Evolutionary conservation across 2,888 invertebrate genomes (phyloP), one percentile per base, ranked within the genome.

Genomic region (Acleris cristana): DNA sequence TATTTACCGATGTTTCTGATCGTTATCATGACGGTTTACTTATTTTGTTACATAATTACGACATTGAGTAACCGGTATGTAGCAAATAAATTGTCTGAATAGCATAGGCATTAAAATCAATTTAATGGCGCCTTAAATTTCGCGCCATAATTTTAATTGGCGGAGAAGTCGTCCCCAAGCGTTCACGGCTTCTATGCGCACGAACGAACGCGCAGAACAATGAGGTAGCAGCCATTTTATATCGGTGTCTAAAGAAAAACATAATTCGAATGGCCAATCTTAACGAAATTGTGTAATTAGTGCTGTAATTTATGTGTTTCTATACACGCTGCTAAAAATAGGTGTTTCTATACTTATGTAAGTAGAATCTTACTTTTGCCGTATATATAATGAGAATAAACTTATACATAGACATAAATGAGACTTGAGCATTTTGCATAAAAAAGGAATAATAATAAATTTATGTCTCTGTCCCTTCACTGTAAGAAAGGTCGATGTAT

Each of bases 221-320:
- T 92, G 92, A 92, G 92, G 91, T 92, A 93, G 92, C 93, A 91
- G 93, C 93, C 93, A 93, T 93, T 92, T 93, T 93, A 93, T 92
- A 88, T 92, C 91, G 91, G 92, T 92, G 92, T 88, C 89, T 89
- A 92, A 92, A 91, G 92, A 92, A 92, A 66, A 92, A 93, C 92
- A 92, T 92, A 90, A 92, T 92, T 90, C 92, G 92, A 93, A 93
- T 93, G 93, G 92, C 92, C 92, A 92, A 92, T 92, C 90, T 92
- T 92, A 88, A 86, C 88, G 79, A 91, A 92, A 92, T 92, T 90
- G 91, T 92, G 92, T 92, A 92, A 92, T 92, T 92, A 92, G 92
- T 92, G 92, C 83, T 89, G 85, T 90, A 91, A 91, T 92, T 92
- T 92, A 92, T 91, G 92, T 92, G 92, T 90, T 92, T 90, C 86